Evolutionary conservation across 2,113 vertebrate genomes (phyloP).

Genomic region (Harpagus bidentatus): DNA sequence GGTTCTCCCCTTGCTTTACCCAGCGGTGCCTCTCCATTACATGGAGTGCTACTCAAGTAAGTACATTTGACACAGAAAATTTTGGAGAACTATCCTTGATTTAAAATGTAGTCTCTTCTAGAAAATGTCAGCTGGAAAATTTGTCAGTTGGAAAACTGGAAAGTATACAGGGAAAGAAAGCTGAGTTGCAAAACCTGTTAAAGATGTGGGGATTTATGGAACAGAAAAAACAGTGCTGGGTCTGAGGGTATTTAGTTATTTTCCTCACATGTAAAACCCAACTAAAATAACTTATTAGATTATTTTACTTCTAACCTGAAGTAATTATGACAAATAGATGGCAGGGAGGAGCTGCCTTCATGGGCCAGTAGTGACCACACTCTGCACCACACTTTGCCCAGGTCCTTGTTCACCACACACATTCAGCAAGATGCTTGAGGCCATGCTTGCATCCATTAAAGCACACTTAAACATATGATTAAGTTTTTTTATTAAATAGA

Average conservation of each 20-base stretch:
- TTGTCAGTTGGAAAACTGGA: neutral
- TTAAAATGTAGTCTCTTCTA: neutral
- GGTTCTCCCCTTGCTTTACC: neutral
- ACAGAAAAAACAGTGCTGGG: neutral
- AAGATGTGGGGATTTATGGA: neutral
- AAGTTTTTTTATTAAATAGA: neutral
- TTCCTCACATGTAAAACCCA: neutral
- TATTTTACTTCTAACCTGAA: neutral
- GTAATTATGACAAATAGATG: neutral
- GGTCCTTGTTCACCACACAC: neutral
- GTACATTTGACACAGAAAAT: neutral
- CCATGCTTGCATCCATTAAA: neutral
- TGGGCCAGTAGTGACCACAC: neutral
- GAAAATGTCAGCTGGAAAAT: neutral
- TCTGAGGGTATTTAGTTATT: neutral
- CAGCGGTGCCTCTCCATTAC: rapidly evolving
- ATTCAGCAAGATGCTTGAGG: neutral
- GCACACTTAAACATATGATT: neutral
- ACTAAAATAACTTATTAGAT: neutral
- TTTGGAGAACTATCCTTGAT: neutral
- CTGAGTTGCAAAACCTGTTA: neutral
- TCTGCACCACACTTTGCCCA: neutral
- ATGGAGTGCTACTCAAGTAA: neutral
- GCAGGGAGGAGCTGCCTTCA: neutral
- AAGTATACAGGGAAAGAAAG: neutral